Evolutionary conservation across 2,113 vertebrate genomes (phyloP).

Genomic region (Megaceryle torquata): DNA sequence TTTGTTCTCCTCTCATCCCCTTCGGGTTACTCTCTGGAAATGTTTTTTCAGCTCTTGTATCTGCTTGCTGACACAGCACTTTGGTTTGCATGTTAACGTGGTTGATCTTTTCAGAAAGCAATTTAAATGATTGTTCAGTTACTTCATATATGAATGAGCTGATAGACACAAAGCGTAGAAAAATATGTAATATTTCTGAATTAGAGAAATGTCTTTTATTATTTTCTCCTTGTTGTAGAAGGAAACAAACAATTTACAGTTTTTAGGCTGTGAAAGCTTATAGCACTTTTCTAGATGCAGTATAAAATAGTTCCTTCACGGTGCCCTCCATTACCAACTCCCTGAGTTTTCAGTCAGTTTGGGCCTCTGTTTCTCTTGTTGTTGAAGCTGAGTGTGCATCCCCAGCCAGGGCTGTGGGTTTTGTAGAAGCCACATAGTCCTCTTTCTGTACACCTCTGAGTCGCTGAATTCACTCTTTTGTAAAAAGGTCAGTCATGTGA

Average conservation of each 20-base stretch:
- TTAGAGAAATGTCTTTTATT: background rate
- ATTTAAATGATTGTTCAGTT: conserved; percentile 32
- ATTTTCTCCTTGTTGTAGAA: background rate
- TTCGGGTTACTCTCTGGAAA: conserved; percentile 11
- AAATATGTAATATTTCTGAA: background rate
- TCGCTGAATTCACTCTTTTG: background rate
- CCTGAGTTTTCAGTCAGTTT: background rate
- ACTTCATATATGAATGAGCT: background rate
- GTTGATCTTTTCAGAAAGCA: conserved; percentile 42
- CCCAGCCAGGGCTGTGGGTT: background rate
- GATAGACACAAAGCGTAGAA: background rate
- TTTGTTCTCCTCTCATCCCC: background rate
- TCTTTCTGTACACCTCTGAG: background rate
- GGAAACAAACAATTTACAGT: background rate
- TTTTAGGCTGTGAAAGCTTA: conserved; percentile 15
- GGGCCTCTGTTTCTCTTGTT: background rate
- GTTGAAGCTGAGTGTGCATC: background rate
- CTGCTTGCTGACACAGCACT: conserved; percentile 23
- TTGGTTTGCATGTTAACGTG: conserved; percentile 16
- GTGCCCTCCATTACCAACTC: background rate
- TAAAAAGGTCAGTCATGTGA: background rate
- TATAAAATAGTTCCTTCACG: background rate
- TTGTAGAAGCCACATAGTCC: background rate
- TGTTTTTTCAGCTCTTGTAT: conserved; percentile 15
- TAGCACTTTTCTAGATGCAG: background rate